Evolutionary conservation across 2,113 vertebrate species (phyloP).

Genomic region (Oryzias woworae): DNA sequence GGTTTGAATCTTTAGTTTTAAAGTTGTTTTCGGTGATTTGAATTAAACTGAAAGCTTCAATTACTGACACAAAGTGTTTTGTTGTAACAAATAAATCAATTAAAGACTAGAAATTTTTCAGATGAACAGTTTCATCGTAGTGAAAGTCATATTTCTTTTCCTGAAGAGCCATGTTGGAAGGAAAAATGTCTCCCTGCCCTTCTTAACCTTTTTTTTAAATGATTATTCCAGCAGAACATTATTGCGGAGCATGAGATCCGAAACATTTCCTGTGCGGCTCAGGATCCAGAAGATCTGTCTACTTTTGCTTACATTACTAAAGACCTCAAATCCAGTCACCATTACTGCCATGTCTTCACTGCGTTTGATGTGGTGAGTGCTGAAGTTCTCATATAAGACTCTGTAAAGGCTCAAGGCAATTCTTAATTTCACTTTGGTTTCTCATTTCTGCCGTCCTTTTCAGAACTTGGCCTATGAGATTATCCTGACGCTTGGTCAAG

Average conservation of each 20-base stretch:
- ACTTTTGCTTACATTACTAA: slow-evolving; percentile 99
- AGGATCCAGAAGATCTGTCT: slow-evolving; percentile 98
- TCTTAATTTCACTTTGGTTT: neutral
- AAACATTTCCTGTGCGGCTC: slow-evolving; percentile 98
- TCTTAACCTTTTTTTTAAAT: slow-evolving; percentile 5
- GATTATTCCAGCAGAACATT: slow-evolving; percentile 82
- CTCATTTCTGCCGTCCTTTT: slow-evolving; percentile 3
- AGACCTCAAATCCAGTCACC: slow-evolving; percentile 99
- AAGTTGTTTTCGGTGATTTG: too few species aligned
- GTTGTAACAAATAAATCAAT: too few species aligned
- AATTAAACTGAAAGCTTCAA: too few species aligned
- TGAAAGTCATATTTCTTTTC: too few species aligned
- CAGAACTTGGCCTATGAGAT: slow-evolving; percentile 99
- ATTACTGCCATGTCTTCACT: slow-evolving; percentile 99
- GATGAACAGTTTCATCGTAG: too few species aligned
- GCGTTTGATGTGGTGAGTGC: slow-evolving; percentile 97
- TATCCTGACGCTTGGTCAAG: slow-evolving; percentile 97
- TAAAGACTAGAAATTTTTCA: too few species aligned
- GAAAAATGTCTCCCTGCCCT: slow-evolving; percentile 4
- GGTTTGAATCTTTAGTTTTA: too few species aligned
- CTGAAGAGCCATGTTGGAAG: too few species aligned
- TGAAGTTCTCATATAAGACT: neutral
- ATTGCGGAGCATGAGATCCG: slow-evolving; percentile 99
- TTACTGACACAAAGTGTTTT: too few species aligned
- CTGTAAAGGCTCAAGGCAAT: neutral